Percentiles rank a stretch among this genome's conserved stretches.
Evolutionary conservation across 1,140 invertebrate genomes (phyloP).

Genomic region (Trissolcus basalis): DNA sequence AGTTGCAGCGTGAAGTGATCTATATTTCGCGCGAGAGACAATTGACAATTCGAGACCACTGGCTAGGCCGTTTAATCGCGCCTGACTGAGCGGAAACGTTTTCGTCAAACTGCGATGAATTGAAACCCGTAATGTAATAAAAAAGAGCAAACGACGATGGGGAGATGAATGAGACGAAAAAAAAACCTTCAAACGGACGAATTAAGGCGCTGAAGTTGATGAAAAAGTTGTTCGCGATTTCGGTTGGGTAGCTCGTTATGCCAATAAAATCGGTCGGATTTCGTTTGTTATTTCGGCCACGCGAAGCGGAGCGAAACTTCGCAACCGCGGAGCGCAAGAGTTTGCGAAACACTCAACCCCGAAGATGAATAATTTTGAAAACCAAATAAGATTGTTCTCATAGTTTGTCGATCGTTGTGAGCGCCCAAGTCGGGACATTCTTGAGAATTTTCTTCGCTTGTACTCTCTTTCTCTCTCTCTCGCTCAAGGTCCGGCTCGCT

Average conservation of each 20-base stretch:
- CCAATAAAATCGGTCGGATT: too few relatives aligned
- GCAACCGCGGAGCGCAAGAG: neutral
- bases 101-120: neutral
- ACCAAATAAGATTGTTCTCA: slow-evolving; percentile 47
- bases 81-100: neutral
- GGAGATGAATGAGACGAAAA: too few relatives aligned
- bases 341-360: slow-evolving; percentile 10
- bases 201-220: too few relatives aligned
- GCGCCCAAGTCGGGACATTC: slow-evolving; percentile 58
- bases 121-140: neutral
- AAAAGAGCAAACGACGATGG: too few relatives aligned
- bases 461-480: too few relatives aligned
- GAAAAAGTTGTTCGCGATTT: too few relatives aligned
- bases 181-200: too few relatives aligned
- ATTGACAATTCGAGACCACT: too few relatives aligned
- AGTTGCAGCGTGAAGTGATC: slow-evolving; percentile 6
- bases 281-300: too few relatives aligned
- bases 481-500: slow-evolving; percentile 22
- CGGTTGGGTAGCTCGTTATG: too few relatives aligned
- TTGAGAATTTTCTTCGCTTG: slow-evolving; percentile 62
- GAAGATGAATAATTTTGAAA: slow-evolving; percentile 47
- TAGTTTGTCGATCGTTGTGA: slow-evolving; percentile 23
- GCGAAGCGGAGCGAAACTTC: too few relatives aligned
- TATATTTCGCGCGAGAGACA: too few relatives aligned
- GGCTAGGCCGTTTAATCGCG: neutral